Conservation (phyloP, 2,888 invertebrate genomes). For the Brenthis daphne region DNA sequence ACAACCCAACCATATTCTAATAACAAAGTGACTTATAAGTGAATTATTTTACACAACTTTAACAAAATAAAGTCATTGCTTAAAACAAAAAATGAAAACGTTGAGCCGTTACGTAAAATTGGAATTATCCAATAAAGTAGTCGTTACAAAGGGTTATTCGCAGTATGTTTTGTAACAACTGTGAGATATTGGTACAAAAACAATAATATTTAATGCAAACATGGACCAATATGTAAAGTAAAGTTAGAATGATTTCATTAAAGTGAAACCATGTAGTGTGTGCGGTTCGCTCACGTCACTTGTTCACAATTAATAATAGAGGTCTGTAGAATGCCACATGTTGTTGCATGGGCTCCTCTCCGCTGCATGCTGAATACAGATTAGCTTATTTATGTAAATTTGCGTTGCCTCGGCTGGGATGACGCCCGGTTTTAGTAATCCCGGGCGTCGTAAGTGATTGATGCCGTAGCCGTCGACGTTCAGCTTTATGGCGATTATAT, state of each 20-base stretch:
- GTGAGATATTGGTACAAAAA: conserved; percentile 8
- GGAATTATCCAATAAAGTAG: conserved; percentile 15
- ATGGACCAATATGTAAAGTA: conserved; percentile 23
- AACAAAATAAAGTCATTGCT: neutral
- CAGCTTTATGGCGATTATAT: conserved; percentile 45
- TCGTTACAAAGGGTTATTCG: conserved; percentile 12
- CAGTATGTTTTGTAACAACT: conserved; percentile 13
- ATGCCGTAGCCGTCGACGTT: conserved; percentile 67
- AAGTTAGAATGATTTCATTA: conserved; percentile 56
- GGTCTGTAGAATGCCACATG: conserved; percentile 77
- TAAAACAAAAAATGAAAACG: conserved; percentile 13
- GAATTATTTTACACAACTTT: neutral
- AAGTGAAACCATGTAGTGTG: conserved; percentile 49
- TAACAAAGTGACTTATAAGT: too few relatives aligned
- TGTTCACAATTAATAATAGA: conserved; percentile 78
- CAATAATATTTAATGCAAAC: conserved; percentile 31
- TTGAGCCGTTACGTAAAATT: neutral
- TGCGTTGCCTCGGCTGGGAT: conserved; percentile 62
- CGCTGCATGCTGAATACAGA: conserved; percentile 76
- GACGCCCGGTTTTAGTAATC: conserved; percentile 69
- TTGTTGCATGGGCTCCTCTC: conserved; percentile 74
- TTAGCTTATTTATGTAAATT: conserved; percentile 80
- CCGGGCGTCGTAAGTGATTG: conserved; percentile 72
- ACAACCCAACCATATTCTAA: too few relatives aligned
- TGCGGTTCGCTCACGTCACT: conserved; percentile 64